These are phyloP conservation scores for Hemibagrus wyckioides DNA, from an alignment of 2,113 vertebrate genomes.

Conservation along the genomic window DNA sequence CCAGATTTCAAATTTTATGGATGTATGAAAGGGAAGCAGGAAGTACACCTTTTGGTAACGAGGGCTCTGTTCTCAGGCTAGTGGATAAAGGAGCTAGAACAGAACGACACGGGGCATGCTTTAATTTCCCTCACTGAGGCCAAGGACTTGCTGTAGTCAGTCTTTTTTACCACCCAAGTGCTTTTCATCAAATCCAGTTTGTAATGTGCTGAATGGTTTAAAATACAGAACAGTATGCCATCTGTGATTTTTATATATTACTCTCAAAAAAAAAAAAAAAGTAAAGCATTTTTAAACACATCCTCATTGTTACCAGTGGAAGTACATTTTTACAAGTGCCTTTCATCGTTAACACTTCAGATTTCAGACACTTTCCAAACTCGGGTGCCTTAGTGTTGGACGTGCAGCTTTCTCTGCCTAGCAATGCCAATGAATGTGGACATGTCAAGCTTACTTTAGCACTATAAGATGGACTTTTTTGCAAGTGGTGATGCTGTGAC, in stretches of 20 bases:
- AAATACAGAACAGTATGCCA: conserved; percentile 31
- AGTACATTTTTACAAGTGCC: background rate
- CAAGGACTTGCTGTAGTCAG: conserved; percentile 34
- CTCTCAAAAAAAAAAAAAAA: conserved; percentile 14
- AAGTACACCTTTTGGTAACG: background rate
- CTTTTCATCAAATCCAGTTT: conserved; percentile 40
- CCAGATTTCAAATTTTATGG: conserved; percentile 20
- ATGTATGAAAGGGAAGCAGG: conserved; percentile 44
- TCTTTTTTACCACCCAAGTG: conserved; percentile 19
- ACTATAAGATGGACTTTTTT: conserved; percentile 33
- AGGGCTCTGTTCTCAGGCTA: conserved; percentile 20
- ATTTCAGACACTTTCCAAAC: background rate
- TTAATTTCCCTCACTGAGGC: conserved; percentile 17
- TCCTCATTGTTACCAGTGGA: conserved; percentile 21
- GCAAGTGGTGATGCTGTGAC: conserved; percentile 52
- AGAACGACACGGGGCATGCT: conserved; percentile 6
- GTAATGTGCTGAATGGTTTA: conserved; percentile 18
- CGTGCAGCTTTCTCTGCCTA: conserved; percentile 6
- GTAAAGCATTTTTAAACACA: conserved; percentile 47
- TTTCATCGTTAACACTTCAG: background rate
- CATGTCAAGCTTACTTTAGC: conserved; percentile 8
- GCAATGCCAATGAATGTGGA: conserved; percentile 40
- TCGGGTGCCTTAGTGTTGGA: conserved; percentile 16
- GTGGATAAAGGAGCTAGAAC: conserved; percentile 20
- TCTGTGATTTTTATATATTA: conserved; percentile 38